Conservation (phyloP, 2,113 vertebrate species). For the Paradoxurus hermaphroditus region DNA sequence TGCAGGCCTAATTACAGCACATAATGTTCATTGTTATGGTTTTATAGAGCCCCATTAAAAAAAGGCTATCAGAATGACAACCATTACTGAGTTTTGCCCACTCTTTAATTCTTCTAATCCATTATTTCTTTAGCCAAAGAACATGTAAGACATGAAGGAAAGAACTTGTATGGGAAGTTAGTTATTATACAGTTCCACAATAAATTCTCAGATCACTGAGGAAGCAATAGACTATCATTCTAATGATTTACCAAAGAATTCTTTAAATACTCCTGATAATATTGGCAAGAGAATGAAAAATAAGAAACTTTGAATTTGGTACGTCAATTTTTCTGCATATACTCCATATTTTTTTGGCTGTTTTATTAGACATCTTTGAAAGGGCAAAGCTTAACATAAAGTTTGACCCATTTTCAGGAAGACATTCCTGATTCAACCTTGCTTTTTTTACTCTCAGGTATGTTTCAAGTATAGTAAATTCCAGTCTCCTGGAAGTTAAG, state of each 20-base stretch:
- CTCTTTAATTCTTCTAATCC: slow-evolving; percentile 20
- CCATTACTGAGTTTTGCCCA: background rate
- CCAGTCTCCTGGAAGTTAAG: background rate
- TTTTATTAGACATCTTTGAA: background rate
- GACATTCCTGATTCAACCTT: background rate
- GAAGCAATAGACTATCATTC: background rate
- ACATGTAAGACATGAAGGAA: background rate
- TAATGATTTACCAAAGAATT: slow-evolving; percentile 10
- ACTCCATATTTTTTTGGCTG: background rate
- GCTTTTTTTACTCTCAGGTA: background rate
- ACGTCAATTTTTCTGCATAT: background rate
- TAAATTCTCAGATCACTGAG: background rate
- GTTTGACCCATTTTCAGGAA: background rate
- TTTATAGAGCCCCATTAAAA: slow-evolving; percentile 37
- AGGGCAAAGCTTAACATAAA: background rate
- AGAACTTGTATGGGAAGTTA: background rate
- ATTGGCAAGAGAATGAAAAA: slow-evolving; percentile 1
- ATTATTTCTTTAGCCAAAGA: slow-evolving; percentile 10
- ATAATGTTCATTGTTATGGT: slow-evolving; percentile 11
- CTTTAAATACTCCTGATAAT: background rate
- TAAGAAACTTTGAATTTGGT: background rate
- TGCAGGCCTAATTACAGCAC: background rate
- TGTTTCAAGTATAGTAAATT: background rate
- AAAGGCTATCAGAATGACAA: background rate
- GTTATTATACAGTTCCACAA: background rate